phyloP scores from a whole-genome alignment of 1,140 invertebrate species.

The Tetragnatha versicolor region DNA sequence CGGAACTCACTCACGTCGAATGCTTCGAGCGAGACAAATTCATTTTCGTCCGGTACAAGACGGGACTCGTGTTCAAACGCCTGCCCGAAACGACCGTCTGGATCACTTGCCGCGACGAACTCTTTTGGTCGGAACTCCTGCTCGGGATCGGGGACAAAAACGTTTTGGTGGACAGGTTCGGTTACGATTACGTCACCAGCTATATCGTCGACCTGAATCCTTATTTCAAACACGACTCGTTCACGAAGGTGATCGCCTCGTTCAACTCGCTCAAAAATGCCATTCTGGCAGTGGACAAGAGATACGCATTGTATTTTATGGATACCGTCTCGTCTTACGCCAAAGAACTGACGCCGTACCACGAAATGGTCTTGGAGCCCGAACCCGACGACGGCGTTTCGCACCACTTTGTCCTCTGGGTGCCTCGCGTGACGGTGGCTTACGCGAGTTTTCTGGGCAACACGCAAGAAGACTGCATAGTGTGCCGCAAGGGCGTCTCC shows the following conservation, averaged over 20 bases:
- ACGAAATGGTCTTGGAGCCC: background rate
- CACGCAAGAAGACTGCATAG: constrained; percentile 36
- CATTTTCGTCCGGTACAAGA: background rate
- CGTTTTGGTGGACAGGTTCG: background rate
- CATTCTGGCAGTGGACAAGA: background rate
- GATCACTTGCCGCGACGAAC: background rate
- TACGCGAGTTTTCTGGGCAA: constrained; percentile 19
- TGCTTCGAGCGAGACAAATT: background rate
- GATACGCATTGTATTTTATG: constrained; percentile 14
- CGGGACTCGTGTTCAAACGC: background rate
- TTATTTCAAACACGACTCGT: background rate
- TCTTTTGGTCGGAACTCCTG: background rate
- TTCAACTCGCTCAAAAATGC: constrained; percentile 29
- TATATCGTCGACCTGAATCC: constrained; percentile 1
- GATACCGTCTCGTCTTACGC: constrained; percentile 1
- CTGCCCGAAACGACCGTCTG: background rate
- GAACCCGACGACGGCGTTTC: constrained; percentile 1
- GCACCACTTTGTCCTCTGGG: background rate
- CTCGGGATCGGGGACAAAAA: background rate
- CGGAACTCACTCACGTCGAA: background rate
- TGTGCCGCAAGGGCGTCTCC: background rate
- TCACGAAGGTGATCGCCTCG: background rate
- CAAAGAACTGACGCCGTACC: background rate
- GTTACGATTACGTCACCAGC: background rate
- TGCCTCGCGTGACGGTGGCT: background rate